A percentile compares a stretch with the other conserved stretches of the same genome.
phyloP scores from a whole-genome alignment of 2,888 invertebrate species.

The Eurytoma adleriae region DNA sequence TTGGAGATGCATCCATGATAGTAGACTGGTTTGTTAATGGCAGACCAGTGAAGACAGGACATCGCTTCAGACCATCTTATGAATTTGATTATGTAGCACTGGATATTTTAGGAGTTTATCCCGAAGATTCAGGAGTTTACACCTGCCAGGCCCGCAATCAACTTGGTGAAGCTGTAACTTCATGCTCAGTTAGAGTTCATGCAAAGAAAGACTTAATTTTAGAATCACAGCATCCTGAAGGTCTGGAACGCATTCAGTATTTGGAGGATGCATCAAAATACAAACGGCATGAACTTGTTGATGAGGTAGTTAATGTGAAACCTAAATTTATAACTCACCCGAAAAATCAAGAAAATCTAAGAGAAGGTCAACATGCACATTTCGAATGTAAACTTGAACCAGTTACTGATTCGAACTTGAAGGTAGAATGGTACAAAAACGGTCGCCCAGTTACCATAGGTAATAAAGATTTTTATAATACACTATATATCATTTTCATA shows the following conservation, averaged over 20 bases:
- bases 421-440: constrained; percentile 98
- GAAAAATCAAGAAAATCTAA: constrained; percentile 89
- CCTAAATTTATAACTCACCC: constrained; percentile 92
- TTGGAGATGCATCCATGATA: constrained; percentile 93
- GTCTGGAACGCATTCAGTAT: constrained; percentile 94
- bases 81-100: constrained; percentile 98
- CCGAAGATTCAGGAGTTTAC: constrained; percentile 98
- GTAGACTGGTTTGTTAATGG: constrained; percentile 99
- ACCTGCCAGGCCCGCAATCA: constrained; percentile 96
- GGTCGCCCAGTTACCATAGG: constrained; percentile 94
- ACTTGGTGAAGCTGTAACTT: constrained; percentile 95
- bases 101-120: constrained; percentile 96
- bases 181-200: constrained; percentile 92
- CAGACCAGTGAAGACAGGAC: constrained; percentile 92
- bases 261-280: constrained; percentile 92
- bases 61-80: constrained; percentile 96
- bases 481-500: background rate
- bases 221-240: constrained; percentile 94
- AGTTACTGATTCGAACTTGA: constrained; percentile 96
- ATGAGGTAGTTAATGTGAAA: constrained; percentile 88
- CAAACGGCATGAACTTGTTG: constrained; percentile 87
- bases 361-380: constrained; percentile 95
- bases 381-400: constrained; percentile 99
- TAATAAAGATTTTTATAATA: constrained; percentile 64
- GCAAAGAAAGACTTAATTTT: constrained; percentile 92